These are phyloP conservation scores for Portevinia maculata DNA, from an alignment of 2,888 invertebrate species.

Conservation along the genomic window DNA sequence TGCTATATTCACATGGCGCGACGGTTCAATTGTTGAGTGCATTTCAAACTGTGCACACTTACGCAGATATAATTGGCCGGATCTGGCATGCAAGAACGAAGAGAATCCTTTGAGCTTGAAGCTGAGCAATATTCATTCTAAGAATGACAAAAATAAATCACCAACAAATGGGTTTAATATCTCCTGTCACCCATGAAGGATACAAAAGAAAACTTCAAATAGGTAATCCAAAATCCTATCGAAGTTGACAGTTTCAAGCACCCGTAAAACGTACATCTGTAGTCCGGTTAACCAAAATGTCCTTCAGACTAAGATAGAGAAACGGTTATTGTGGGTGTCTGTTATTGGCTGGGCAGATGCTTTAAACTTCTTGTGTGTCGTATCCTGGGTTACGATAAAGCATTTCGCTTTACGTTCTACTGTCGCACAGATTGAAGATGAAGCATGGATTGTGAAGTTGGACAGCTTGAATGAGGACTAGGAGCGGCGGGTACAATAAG, in stretches of 20 bases:
- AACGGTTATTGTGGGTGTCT: no score
- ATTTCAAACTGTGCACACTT: slow-evolving; percentile 32
- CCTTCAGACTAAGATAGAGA: slow-evolving; percentile 2
- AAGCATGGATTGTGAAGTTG: slow-evolving; percentile 57
- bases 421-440: slow-evolving; percentile 42
- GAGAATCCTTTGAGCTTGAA: neutral
- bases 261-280: neutral
- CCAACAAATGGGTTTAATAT: slow-evolving; percentile 9
- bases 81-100: slow-evolving; percentile 42
- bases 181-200: slow-evolving; percentile 17
- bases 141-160: no score
- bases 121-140: no score
- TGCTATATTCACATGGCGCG: slow-evolving; percentile 34
- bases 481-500: neutral
- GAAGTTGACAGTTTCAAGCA: slow-evolving; percentile 46
- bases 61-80: slow-evolving; percentile 60
- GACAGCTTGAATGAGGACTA: slow-evolving; percentile 43
- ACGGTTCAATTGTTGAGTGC: slow-evolving; percentile 33
- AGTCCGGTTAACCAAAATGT: slow-evolving; percentile 38
- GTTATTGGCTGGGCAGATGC: no score
- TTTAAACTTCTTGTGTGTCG: slow-evolving; percentile 27
- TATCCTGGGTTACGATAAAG: slow-evolving; percentile 36
- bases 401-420: slow-evolving; percentile 56
- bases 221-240: slow-evolving; percentile 66
- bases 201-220: slow-evolving; percentile 38